Evolutionary conservation across 35 echinoderm and acorn worm species (phyloP), one percentile per base, ranked within the genome.

Genomic region (Strongylocentrotus purpuratus): DNA sequence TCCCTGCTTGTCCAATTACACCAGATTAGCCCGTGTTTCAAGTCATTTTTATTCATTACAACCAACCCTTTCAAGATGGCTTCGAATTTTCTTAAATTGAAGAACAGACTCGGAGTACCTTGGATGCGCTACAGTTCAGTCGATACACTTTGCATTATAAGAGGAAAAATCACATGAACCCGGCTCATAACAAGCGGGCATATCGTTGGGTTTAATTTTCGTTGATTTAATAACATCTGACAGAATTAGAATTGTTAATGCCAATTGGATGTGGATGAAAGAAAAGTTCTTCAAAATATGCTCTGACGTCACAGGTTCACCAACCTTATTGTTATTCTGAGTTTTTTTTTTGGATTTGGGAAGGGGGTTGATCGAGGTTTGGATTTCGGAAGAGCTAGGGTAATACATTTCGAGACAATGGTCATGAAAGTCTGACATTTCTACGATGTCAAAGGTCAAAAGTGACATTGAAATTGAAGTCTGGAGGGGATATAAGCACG

Each of bases 31-130:
- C 65, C 65, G 65, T 78, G 65, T 78, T 78, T 78, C 20, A 78
- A 78, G 65, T 78, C 65, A 78, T 78, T 78, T 78, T 78, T 78
- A 18, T 78, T 78, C 65, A 78, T 78, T 78, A 78, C 65, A 78
- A 5, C 65, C 22, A 28, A 31, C 65, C 65, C 65, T 78, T 78
- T 78, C 28, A 78, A 78, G 65, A 78, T n/a, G 65, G 65, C 65
- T 78, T 18, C 65, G 65, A 78, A 6, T n/a, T 59, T 78, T 78
- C 65, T 78, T 78, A 78, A 78, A 78, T 78, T 78, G 65, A 78
- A n/a, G 7, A 28, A n/a, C 22, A 78, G 65, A 78, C 65, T n/a
- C 65, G 65, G 65, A 28, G 28, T n/a, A 15, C 28, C 28, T 78
- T 28, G n/a, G n/a, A n/a, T n/a, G 28, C 65, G 65, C 20, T 78